Evolutionary conservation across 2,797 vertebrate genomes (phyloP).

Genomic region (Aulostomus chinensis): DNA sequence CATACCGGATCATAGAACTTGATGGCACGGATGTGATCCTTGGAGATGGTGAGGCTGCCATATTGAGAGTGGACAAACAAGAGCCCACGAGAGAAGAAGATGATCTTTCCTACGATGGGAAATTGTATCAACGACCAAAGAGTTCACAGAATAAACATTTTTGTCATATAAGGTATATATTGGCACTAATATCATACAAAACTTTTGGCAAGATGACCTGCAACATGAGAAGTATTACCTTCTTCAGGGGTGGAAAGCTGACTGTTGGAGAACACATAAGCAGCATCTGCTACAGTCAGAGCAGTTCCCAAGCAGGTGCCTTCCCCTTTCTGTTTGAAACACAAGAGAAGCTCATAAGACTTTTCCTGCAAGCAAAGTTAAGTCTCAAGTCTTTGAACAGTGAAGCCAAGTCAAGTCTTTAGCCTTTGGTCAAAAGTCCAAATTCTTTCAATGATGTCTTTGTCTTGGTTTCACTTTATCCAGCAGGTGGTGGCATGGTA

Average conservation of each 20-base stretch:
- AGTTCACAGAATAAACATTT: too few species aligned
- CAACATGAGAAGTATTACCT: conserved; percentile 74
- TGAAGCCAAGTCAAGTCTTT: too few species aligned
- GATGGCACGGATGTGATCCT: conserved; percentile 83
- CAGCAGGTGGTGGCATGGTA: too few species aligned
- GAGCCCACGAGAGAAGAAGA: conserved; percentile 91
- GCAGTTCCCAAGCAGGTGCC: conserved; percentile 86
- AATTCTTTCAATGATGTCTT: too few species aligned
- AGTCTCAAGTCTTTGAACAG: too few species aligned
- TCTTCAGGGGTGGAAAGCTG: conserved; percentile 85
- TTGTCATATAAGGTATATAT: too few species aligned
- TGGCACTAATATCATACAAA: too few species aligned
- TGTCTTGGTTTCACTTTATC: too few species aligned
- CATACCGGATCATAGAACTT: conserved; percentile 89
- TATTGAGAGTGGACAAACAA: conserved; percentile 87
- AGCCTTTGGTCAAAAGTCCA: too few species aligned
- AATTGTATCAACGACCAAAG: too few species aligned
- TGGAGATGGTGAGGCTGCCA: conserved; percentile 86
- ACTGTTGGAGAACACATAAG: conserved; percentile 83
- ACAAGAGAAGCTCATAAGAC: conserved; percentile 1
- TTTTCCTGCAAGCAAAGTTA: too few species aligned
- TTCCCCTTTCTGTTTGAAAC: conserved; percentile 76
- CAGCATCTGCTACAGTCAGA: conserved; percentile 84
- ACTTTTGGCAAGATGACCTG: not conserved
- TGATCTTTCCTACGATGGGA: conserved; percentile 84